Evolutionary conservation across 1,140 invertebrate species (phyloP).

Genomic region (Drosophila funebris): DNA sequence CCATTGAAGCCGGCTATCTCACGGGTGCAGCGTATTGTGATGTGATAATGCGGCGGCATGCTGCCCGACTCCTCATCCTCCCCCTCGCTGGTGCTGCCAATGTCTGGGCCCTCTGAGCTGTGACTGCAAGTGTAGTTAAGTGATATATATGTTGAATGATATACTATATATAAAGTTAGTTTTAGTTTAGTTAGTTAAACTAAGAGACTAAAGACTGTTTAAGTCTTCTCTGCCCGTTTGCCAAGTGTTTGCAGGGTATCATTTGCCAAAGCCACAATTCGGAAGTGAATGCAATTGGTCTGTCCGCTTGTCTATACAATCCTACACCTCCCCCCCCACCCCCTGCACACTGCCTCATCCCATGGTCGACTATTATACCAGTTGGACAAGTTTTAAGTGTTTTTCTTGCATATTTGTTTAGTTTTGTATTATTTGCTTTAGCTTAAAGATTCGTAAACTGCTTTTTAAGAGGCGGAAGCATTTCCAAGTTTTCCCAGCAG

Average conservation of each 20-base stretch:
- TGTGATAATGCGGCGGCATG: slow-evolving; percentile 95
- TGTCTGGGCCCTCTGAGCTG: slow-evolving; percentile 64
- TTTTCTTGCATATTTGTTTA: slow-evolving; percentile 22
- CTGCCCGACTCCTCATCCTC: slow-evolving; percentile 36
- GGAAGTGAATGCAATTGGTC: slow-evolving; percentile 32
- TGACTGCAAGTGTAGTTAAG: slow-evolving; percentile 44
- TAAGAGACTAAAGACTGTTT: too few relatives aligned
- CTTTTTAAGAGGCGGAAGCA: slow-evolving; percentile 66
- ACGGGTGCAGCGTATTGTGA: slow-evolving; percentile 94
- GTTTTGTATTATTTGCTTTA: slow-evolving; percentile 38
- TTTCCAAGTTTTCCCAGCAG: slow-evolving; percentile 40
- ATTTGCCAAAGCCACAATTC: slow-evolving; percentile 13
- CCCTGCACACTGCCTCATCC: neutral
- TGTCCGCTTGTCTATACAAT: neutral
- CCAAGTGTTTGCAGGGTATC: neutral
- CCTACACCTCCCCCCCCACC: too few relatives aligned
- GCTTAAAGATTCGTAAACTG: slow-evolving; percentile 49
- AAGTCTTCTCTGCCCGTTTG: too few relatives aligned
- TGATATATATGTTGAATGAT: neutral
- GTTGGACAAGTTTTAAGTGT: slow-evolving; percentile 36
- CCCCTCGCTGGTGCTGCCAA: slow-evolving; percentile 23
- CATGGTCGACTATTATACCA: slow-evolving; percentile 10
- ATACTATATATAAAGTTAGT: too few relatives aligned
- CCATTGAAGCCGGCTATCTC: slow-evolving; percentile 98
- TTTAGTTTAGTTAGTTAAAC: too few relatives aligned